These are phyloP conservation scores for Iselma pallidipennis DNA, from an alignment of 2,888 invertebrate species.

Conservation along the genomic window DNA sequence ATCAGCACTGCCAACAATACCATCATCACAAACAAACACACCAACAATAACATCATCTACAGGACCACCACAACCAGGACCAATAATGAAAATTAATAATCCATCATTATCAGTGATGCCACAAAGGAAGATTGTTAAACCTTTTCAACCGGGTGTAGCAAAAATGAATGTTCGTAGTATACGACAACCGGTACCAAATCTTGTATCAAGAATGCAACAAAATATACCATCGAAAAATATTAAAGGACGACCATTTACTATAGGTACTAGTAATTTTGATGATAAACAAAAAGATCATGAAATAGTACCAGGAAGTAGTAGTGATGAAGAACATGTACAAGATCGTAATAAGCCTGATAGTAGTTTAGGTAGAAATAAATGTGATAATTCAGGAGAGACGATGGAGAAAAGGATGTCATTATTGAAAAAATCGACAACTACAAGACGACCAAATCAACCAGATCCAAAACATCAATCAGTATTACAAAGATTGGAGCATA, in stretches of 20 bases:
- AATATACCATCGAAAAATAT: constrained; percentile 8
- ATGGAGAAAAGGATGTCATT: constrained; percentile 39
- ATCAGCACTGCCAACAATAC: too few relatives aligned
- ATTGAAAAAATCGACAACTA: constrained; percentile 36
- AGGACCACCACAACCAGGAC: constrained; percentile 38
- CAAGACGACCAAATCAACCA: constrained; percentile 26
- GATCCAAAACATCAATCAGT: constrained; percentile 36
- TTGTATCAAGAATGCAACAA: constrained; percentile 46
- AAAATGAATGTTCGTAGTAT: constrained; percentile 52
- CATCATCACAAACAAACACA: not conserved
- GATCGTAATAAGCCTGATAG: constrained; percentile 1
- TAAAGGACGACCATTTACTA: not conserved
- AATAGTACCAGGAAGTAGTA: constrained; percentile 34
- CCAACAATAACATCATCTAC: not conserved
- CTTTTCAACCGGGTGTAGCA: constrained; percentile 42
- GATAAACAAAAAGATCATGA: constrained; percentile 27
- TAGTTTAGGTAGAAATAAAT: constrained; percentile 3
- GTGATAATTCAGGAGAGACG: constrained; percentile 27
- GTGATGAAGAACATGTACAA: constrained; percentile 39
- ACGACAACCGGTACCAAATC: constrained; percentile 51
- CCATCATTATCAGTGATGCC: constrained; percentile 65
- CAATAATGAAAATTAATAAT: constrained; percentile 63
- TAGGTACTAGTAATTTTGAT: not conserved
- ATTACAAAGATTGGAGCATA: constrained; percentile 51
- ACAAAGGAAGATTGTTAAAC: constrained; percentile 49